Percentiles rank a stretch among this genome's conserved stretches.
phyloP scores from a whole-genome alignment of 1,140 invertebrate genomes.

The Solen grandis region DNA sequence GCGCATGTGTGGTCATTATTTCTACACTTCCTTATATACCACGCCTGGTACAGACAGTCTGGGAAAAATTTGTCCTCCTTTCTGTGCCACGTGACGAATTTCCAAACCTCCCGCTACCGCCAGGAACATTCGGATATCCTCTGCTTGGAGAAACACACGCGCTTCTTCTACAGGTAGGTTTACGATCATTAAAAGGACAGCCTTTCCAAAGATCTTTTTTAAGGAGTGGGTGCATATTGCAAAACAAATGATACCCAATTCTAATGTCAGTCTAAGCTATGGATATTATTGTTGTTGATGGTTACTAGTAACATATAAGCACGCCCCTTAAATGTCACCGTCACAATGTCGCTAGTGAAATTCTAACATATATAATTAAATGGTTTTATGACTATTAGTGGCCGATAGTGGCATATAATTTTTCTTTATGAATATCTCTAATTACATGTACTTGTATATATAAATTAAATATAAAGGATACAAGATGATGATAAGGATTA shows the following conservation, averaged over 20 bases:
- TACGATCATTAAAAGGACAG: neutral
- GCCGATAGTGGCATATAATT: too few relatives aligned
- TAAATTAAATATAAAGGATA: too few relatives aligned
- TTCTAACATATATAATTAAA: too few relatives aligned
- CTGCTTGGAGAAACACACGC: slow-evolving; percentile 34
- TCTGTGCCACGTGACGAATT: neutral
- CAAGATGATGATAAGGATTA: too few relatives aligned
- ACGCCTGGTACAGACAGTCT: neutral
- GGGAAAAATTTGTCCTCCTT: slow-evolving; percentile 24
- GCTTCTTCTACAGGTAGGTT: slow-evolving; percentile 25
- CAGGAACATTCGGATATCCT: slow-evolving; percentile 47
- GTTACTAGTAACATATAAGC: neutral
- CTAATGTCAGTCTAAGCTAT: neutral
- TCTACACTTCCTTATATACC: too few relatives aligned
- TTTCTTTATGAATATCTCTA: too few relatives aligned
- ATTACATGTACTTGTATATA: too few relatives aligned
- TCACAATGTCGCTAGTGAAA: neutral
- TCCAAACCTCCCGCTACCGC: slow-evolving; percentile 16
- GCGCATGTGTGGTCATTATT: too few relatives aligned
- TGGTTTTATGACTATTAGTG: too few relatives aligned
- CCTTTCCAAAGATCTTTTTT: neutral
- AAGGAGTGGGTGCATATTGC: neutral
- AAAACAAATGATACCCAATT: neutral
- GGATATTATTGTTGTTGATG: neutral
- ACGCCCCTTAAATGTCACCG: neutral